Base-by-base conservation (phyloP, 2,113 vertebrate species). In the Lutjanus erythropterus region DNA sequence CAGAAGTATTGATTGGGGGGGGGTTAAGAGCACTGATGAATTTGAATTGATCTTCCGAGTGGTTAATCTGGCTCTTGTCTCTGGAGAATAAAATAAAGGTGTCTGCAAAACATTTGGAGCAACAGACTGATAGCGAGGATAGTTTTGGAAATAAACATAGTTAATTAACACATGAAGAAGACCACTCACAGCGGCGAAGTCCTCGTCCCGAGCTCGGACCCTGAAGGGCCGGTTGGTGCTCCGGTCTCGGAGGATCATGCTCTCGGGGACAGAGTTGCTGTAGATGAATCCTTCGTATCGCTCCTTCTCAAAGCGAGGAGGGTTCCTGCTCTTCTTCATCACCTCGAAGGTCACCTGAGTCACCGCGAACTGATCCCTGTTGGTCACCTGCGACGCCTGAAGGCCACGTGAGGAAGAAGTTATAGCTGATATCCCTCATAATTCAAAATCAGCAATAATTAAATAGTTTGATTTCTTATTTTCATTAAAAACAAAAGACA, bases 361-460 rank as follows among this genome's bases (percentile, higher is more conserved):
- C 73, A 94, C 12, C 0, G 96, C 89, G 25, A 96, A 96, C 94
- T 95, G 96, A 77, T 95, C 93, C 52, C 87, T 56, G 89, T 97
- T 95, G 82, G 91, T 95, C 61, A 88, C 94, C 90, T 97, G 96
- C 1, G 91, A 93, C 25, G 96, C 96, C 97, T 97, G 85, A 44
- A 0, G 31, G 23, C 27, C 25, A 21, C 4, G 27, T 33, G 7
- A 6, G 33, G 25, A 29, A 5, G 29, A 1, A 16, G 11, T 33
- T 7, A 27, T 2, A 42, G 12, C 41, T 12, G 9, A 42, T 42
- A 15, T 31, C n/a, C n/a, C n/a, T n/a, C n/a, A n/a, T n/a, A n/a
- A n/a, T n/a, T n/a, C n/a, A n/a, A n/a, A n/a, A n/a, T n/a, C n/a
- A n/a, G 27, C 37, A 35, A 3, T n/a, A 31, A 33, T 7, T 55